Conservation (phyloP, 2,797 vertebrate genomes). For the Falco novaeseelandiae region DNA sequence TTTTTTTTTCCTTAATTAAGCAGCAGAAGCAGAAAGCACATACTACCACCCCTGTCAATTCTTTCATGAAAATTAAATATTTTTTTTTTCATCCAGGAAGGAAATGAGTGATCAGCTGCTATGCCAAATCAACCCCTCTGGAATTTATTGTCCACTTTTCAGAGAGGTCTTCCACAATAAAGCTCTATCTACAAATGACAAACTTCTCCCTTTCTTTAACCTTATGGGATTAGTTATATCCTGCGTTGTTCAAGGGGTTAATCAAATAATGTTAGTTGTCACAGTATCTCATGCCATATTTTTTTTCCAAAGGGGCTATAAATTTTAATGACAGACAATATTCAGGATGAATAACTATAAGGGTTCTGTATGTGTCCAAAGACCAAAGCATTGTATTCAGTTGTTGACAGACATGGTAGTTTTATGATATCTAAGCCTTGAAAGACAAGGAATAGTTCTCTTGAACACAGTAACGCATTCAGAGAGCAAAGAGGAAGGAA, state of each 20-base stretch:
- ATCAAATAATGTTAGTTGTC: neutral
- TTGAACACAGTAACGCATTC: neutral
- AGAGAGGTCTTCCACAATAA: neutral
- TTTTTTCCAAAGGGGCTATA: neutral
- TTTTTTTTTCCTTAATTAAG: neutral
- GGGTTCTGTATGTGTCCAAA: neutral
- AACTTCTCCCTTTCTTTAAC: neutral
- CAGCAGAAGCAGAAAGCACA: neutral
- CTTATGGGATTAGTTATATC: neutral
- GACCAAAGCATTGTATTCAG: neutral
- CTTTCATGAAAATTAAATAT: neutral
- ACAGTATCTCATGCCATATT: neutral
- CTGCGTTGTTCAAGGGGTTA: neutral
- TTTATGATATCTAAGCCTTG: neutral
- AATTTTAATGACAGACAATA: neutral
- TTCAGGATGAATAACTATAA: neutral
- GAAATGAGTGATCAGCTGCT: neutral
- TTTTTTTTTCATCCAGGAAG: neutral
- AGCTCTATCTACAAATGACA: neutral
- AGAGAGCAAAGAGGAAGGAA: neutral
- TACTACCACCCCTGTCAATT: neutral
- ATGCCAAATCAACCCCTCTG: neutral
- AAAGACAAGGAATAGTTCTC: neutral
- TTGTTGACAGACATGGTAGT: neutral
- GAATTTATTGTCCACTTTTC: neutral